These are phyloP conservation scores for Takifugu rubripes DNA, from an alignment of 2,797 vertebrate genomes.

Conservation along the genomic window DNA sequence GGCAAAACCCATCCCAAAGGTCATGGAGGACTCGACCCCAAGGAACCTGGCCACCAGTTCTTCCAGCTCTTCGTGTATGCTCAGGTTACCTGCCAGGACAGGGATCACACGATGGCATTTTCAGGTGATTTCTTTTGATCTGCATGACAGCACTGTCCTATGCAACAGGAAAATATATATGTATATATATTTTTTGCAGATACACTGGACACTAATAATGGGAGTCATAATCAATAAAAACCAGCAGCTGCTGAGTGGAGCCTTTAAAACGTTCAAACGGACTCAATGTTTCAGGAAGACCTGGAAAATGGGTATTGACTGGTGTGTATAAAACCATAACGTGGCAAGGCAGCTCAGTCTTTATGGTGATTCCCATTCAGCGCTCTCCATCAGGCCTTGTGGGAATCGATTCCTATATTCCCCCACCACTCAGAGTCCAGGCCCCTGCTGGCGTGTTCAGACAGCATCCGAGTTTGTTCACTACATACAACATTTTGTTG, in stretches of 20 bases:
- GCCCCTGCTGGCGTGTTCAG: slow-evolving; percentile 34
- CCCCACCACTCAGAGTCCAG: slow-evolving; percentile 44
- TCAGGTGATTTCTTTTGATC: not conserved
- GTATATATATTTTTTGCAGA: not conserved
- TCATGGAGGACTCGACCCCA: slow-evolving; percentile 87
- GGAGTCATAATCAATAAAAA: slow-evolving; percentile 22
- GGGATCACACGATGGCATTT: slow-evolving; percentile 20
- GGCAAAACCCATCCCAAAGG: slow-evolving; percentile 97
- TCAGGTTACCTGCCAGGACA: slow-evolving; percentile 80
- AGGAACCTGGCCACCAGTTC: slow-evolving; percentile 73
- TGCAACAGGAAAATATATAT: not conserved
- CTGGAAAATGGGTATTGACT: slow-evolving; percentile 31
- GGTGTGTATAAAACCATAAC: slow-evolving; percentile 44
- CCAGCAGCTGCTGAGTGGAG: slow-evolving; percentile 16
- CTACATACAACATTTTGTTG: slow-evolving; percentile 35
- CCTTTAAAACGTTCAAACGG: slow-evolving; percentile 22
- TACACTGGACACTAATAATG: slow-evolving; percentile 8
- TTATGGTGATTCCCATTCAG: slow-evolving; percentile 41
- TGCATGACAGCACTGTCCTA: too few species aligned
- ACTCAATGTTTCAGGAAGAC: slow-evolving; percentile 30
- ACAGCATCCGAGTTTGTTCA: slow-evolving; percentile 36
- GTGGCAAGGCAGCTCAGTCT: slow-evolving; percentile 45
- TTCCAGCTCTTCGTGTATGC: slow-evolving; percentile 86
- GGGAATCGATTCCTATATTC: slow-evolving; percentile 56
- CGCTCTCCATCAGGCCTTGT: slow-evolving; percentile 37